Percentiles rank a stretch among this genome's conserved stretches.
These are phyloP conservation scores for Paelopatides confundens DNA, from an alignment of 53 echinoderm and acorn worm genomes.

Conservation along the genomic window DNA sequence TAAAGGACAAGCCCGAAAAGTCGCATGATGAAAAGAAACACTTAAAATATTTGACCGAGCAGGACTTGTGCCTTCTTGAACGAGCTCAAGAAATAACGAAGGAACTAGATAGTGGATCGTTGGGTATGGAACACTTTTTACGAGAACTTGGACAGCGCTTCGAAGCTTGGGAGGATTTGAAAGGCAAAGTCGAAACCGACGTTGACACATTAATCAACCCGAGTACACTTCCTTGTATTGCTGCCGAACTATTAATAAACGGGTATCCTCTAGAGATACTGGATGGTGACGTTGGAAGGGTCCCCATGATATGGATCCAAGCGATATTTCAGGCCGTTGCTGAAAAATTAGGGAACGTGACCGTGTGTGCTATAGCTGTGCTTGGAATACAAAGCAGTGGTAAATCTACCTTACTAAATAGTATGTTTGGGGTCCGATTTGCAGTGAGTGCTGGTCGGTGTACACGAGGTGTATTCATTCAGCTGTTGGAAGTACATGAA, in stretches of 20 bases:
- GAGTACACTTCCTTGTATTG: background rate
- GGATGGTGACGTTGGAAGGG: constrained; percentile 44
- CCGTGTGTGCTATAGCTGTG: constrained; percentile 38
- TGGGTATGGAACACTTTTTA: constrained; percentile 37
- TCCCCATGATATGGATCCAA: constrained; percentile 43
- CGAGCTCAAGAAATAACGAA: background rate
- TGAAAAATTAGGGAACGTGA: background rate
- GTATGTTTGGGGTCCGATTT: no score
- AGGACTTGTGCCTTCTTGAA: background rate
- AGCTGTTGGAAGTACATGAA: constrained; percentile 29
- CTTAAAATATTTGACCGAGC: background rate
- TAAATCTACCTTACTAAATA: constrained; percentile 49
- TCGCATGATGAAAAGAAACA: background rate
- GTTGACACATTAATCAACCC: background rate
- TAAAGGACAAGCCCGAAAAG: background rate
- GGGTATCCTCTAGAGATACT: constrained; percentile 43
- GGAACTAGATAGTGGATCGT: background rate
- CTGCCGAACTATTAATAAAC: constrained; percentile 31
- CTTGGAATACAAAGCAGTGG: constrained; percentile 57
- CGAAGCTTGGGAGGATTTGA: no score
- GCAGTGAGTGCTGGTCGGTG: no score
- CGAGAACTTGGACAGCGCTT: constrained; percentile 46
- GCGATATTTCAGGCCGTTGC: background rate
- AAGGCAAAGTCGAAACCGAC: background rate
- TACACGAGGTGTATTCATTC: no score